Evolutionary conservation across 2,113 vertebrate genomes (phyloP).

Genomic region (Anthoscopus minutus): DNA sequence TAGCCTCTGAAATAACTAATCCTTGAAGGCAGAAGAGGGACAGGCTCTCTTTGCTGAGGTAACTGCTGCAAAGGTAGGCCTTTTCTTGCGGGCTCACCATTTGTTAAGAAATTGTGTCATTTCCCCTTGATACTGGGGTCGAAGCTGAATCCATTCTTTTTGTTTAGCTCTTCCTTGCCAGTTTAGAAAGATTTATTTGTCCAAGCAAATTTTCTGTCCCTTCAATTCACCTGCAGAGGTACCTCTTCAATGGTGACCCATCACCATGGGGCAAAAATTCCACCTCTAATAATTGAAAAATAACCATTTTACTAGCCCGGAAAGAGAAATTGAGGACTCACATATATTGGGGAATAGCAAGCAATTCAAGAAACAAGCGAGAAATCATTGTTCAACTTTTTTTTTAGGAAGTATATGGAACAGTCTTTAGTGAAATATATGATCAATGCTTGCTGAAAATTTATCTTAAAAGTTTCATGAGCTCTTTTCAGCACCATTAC

Average conservation of each 20-base stretch:
- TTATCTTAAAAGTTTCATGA: background rate
- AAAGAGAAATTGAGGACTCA: background rate
- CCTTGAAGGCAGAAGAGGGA: background rate
- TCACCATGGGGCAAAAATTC: background rate
- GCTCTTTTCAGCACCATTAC: background rate
- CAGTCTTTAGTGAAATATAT: background rate
- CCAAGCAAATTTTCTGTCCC: background rate
- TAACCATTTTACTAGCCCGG: background rate
- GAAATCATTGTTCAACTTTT: background rate
- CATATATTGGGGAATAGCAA: background rate
- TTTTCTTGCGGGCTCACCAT: background rate
- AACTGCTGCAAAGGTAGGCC: background rate
- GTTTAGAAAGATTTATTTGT: background rate
- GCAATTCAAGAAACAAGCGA: background rate
- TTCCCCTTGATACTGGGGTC: background rate
- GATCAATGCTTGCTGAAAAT: background rate
- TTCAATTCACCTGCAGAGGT: background rate
- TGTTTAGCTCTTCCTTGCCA: background rate
- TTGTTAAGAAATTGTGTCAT: background rate
- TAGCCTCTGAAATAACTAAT: slow-evolving; percentile 19
- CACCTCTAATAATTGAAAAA: background rate
- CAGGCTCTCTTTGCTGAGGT: background rate
- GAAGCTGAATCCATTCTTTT: background rate
- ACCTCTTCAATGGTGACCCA: background rate
- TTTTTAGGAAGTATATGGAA: background rate